phyloP scores from a whole-genome alignment of 2,888 invertebrate genomes.

The Drosophila hamatofila region DNA sequence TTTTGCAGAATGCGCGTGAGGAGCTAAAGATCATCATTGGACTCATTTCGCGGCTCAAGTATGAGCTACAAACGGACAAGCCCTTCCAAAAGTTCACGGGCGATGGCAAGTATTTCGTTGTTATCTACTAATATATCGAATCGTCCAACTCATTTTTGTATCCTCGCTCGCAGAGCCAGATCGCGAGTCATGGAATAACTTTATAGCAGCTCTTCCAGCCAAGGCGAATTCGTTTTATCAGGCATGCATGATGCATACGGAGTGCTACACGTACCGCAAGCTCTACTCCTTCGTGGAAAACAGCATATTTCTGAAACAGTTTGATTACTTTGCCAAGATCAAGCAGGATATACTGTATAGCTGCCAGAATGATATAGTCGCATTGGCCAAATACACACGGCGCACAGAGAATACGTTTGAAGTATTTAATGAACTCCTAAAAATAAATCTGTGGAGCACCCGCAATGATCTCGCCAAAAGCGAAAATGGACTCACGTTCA shows the following conservation, averaged over 20 bases:
- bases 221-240: conserved; percentile 88
- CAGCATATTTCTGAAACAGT: conserved; percentile 87
- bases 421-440: conserved; percentile 51
- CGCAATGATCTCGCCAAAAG: conserved; percentile 92
- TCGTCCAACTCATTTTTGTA: background rate
- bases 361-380: conserved; percentile 66
- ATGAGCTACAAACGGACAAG: conserved; percentile 96
- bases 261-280: conserved; percentile 95
- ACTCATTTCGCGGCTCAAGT: conserved; percentile 92
- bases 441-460: conserved; percentile 95
- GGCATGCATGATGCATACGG: conserved; percentile 93
- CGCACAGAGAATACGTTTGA: conserved; percentile 35
- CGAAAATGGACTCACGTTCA: conserved; percentile 86
- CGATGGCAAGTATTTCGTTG: conserved; percentile 53
- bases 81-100: conserved; percentile 87
- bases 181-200: conserved; percentile 83
- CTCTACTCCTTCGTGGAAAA: conserved; percentile 89
- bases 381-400: conserved; percentile 52
- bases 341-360: conserved; percentile 88
- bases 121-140: background rate
- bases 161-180: conserved; percentile 70
- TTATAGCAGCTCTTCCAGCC: conserved; percentile 86
- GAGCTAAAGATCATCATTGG: conserved; percentile 91
- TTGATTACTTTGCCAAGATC: conserved; percentile 92
- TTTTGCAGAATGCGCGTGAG: conserved; percentile 87